phyloP scores from a whole-genome alignment of 2,113 vertebrate genomes.

The Alces alces region DNA sequence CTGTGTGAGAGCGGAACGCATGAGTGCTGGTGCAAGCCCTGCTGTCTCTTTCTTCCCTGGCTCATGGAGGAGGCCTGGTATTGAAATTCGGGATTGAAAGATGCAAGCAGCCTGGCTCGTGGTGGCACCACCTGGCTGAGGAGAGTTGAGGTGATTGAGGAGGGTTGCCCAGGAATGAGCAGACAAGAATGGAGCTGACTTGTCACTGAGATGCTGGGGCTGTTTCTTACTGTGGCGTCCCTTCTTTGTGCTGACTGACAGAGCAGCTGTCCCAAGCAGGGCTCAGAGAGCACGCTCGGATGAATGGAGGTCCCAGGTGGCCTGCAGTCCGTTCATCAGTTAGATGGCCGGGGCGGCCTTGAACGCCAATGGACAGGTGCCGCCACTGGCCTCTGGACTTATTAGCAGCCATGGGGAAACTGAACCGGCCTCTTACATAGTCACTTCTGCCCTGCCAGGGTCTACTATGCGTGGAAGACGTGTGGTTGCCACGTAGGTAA shows the following conservation, averaged over 20 bases:
- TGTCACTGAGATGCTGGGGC: background rate
- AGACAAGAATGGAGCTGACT: background rate
- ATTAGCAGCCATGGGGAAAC: background rate
- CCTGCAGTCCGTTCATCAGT: background rate
- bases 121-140: background rate
- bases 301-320: background rate
- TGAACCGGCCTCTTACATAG: background rate
- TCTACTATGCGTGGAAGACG: background rate
- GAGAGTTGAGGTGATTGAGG: background rate
- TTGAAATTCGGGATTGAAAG: background rate
- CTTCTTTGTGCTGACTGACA: background rate
- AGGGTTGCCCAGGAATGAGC: background rate
- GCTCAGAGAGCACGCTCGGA: background rate
- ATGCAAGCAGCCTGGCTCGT: background rate
- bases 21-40: background rate
- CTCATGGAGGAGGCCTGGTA: background rate
- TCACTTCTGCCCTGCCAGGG: background rate
- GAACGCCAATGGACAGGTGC: background rate
- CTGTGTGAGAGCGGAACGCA: background rate
- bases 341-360: background rate
- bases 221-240: background rate
- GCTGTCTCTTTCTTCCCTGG: background rate
- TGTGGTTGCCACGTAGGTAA: background rate
- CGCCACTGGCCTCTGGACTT: too few species aligned
- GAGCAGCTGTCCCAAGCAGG: background rate